Conservation (phyloP, 2,797 vertebrate species). For the Gambelia wislizenii region DNA sequence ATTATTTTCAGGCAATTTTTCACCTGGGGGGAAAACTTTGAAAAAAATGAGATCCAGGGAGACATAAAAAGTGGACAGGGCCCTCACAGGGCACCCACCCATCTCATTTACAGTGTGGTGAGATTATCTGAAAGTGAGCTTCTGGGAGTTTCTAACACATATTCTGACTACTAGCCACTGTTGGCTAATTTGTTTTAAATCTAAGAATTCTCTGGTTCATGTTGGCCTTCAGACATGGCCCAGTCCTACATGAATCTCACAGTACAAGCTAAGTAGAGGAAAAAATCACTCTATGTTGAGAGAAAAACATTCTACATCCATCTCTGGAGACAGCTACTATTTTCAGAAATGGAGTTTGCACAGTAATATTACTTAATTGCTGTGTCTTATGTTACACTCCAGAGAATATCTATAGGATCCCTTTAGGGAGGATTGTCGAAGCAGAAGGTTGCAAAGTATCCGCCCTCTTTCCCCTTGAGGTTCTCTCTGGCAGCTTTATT, state of each 20-base stretch:
- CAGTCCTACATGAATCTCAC: not conserved
- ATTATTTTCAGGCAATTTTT: no score
- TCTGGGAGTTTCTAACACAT: not conserved
- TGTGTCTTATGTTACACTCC: conserved; percentile 3
- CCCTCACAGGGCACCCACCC: no score
- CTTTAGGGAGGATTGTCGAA: conserved; percentile 9
- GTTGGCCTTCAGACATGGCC: not conserved
- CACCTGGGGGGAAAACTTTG: no score
- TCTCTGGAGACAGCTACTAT: conserved; percentile 31
- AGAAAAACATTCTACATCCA: conserved; percentile 35
- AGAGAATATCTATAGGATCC: conserved; percentile 20
- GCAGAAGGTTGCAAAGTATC: conserved; percentile 16
- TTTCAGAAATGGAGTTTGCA: conserved; percentile 31
- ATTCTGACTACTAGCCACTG: not conserved
- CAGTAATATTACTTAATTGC: conserved; percentile 11
- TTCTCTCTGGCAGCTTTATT: conserved; percentile 26
- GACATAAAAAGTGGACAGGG: no score
- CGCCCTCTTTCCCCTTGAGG: conserved; percentile 14
- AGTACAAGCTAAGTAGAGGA: not conserved
- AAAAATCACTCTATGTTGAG: not conserved
- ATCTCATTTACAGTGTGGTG: not conserved
- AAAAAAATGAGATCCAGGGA: no score
- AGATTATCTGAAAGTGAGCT: not conserved
- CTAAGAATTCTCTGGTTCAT: not conserved
- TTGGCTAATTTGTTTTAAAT: not conserved